Percentiles rank a stretch among this genome's conserved stretches.
Conservation (phyloP, 2,797 vertebrate species). For the Glossophaga mutica region DNA sequence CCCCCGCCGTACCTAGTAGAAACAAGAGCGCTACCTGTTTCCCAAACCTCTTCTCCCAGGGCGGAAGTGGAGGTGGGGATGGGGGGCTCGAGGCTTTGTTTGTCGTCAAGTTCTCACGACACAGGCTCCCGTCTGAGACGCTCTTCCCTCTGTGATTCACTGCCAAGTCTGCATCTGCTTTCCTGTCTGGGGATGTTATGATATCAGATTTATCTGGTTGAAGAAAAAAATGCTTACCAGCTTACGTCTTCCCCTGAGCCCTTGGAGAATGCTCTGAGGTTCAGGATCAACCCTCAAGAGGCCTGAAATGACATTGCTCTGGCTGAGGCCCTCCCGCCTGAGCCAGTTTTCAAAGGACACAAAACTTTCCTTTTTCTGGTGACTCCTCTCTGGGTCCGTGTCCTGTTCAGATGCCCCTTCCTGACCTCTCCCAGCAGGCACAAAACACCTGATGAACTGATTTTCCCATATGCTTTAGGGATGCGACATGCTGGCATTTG, state of each 20-base stretch:
- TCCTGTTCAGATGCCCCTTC: not conserved
- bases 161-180: constrained; percentile 23
- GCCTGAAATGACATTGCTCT: not conserved
- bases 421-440: not conserved
- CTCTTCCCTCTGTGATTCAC: not conserved
- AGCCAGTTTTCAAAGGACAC: not conserved
- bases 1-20: not conserved
- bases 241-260: not conserved
- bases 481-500: not conserved
- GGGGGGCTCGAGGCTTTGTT: not conserved
- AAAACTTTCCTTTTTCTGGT: not conserved
- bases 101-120: not conserved
- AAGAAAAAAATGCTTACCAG: not conserved
- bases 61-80: no score
- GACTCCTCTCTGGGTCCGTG: not conserved
- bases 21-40: not conserved
- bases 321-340: not conserved
- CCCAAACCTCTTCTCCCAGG: not conserved
- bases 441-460: not conserved
- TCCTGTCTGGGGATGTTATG: not conserved
- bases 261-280: not conserved
- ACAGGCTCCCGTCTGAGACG: not conserved
- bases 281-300: not conserved
- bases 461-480: not conserved
- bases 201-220: constrained; percentile 14